Evolutionary conservation across 2,797 vertebrate genomes (phyloP).

Genomic region (Sebastes diaconus): DNA sequence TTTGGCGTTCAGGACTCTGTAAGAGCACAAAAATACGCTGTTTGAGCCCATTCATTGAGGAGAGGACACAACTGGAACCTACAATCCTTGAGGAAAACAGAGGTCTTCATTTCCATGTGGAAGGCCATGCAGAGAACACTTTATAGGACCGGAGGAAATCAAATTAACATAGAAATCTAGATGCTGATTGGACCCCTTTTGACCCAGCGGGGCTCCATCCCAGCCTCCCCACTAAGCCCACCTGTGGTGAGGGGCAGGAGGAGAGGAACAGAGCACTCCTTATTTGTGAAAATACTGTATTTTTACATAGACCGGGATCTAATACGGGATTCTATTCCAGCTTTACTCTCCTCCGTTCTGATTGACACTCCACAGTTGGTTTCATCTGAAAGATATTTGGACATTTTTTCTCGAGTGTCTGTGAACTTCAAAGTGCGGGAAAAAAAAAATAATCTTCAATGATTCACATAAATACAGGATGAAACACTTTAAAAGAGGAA

Average conservation of each 20-base stretch:
- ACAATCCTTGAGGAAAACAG: constrained; percentile 17
- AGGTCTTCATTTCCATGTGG: background rate
- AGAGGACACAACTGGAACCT: constrained; percentile 40
- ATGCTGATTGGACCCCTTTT: constrained; percentile 20
- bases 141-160: background rate
- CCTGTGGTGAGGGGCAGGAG: constrained; percentile 2
- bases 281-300: constrained; percentile 6
- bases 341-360: constrained; percentile 3
- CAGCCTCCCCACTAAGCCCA: constrained; percentile 10
- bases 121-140: background rate
- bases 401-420: constrained; percentile 49
- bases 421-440: constrained; percentile 54
- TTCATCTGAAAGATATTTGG: constrained; percentile 14
- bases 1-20: constrained; percentile 20
- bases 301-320: background rate
- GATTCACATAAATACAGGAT: constrained; percentile 75
- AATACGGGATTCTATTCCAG: constrained; percentile 10
- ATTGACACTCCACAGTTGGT: constrained; percentile 8
- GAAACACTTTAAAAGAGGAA: constrained; percentile 74
- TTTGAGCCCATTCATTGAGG: constrained; percentile 16
- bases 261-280: constrained; percentile 2
- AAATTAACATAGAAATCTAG: background rate
- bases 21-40: constrained; percentile 1
- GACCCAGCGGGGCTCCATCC: constrained; percentile 1
- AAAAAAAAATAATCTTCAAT: constrained; percentile 74